phyloP scores from a whole-genome alignment of 2,888 invertebrate genomes.

The Spialia ferax region DNA sequence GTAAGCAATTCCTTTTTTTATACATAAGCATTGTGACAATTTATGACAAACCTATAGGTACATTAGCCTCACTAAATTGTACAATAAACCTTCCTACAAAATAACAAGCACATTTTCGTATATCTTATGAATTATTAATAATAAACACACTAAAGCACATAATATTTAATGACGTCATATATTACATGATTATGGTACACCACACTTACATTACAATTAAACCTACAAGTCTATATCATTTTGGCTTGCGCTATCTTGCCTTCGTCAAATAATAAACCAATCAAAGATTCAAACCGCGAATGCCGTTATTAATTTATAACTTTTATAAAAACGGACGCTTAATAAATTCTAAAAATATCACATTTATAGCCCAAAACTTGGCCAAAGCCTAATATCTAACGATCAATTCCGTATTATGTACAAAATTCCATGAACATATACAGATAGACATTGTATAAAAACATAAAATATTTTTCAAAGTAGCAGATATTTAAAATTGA shows the following conservation, averaged over 20 bases:
- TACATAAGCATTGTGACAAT: background rate
- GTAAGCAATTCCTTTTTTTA: background rate
- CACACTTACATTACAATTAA: conserved; percentile 5
- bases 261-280: background rate
- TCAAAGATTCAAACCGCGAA: background rate
- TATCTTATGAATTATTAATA: background rate
- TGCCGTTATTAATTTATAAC: background rate
- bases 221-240: background rate
- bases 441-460: background rate
- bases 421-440: background rate
- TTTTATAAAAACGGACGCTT: conserved; percentile 16
- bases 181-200: conserved; percentile 46
- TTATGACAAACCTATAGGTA: background rate
- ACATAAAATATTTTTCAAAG: background rate
- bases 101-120: background rate
- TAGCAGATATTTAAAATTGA: background rate
- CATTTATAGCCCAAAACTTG: conserved; percentile 24
- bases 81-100: background rate
- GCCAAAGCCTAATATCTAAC: conserved; percentile 32
- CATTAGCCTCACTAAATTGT: background rate
- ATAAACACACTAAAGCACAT: conserved; percentile 15
- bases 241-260: conserved; percentile 22
- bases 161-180: conserved; percentile 15
- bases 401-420: conserved; percentile 31
- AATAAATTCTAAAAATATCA: conserved; percentile 30